Base-by-base conservation (phyloP, 2,888 invertebrate species). In the Beris morrisii region DNA sequence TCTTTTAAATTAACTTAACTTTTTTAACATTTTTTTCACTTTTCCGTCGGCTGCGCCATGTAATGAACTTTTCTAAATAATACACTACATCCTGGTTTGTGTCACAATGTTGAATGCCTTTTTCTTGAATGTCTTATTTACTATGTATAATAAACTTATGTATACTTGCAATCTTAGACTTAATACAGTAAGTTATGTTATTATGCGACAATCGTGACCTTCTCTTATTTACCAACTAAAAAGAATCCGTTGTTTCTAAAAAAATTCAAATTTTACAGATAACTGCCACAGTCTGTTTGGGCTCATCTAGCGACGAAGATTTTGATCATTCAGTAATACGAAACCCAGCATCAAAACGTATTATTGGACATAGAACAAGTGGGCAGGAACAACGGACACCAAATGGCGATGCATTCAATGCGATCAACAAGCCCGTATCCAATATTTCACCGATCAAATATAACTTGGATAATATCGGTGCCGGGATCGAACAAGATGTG, bases 401-500 rank as follows among this genome's bases (percentile, higher is more conserved):
- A 15, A 15, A 30, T 52, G 38, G 6, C 45, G 3, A 12, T 13
- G 28, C 32, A 46, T n/a, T 52, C 38, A 12, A 28, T 9, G 7
- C 28, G 38, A n/a, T 32, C 3, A 46, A 46, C 12, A 3, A 30
- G 45, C 22, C 31, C 4, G 74, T 31, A 73, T 73, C 6, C 5
- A 13, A 38, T 12, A 22, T 22, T 11, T 50, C 61, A n/a, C 61
- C 61, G 2, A 9, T 6, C 13, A 61, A 61, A 61, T 61, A 38
- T 38, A 50, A 22, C 69, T 74, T 77, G 32, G 72, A 74, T 64
- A 74, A 74, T 53, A 73, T 78, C 9, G 76, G 78, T 65, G 72
- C 74, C 22, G 52, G 72, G 4, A 69, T 77, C 1, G 67, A 72
- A 38, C 70, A 73, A 53, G 75, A 77, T 73, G 67, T 70, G 5